These are phyloP conservation scores for Sialis lutaria DNA, from an alignment of 2,888 invertebrate genomes.

Conservation along the genomic window DNA sequence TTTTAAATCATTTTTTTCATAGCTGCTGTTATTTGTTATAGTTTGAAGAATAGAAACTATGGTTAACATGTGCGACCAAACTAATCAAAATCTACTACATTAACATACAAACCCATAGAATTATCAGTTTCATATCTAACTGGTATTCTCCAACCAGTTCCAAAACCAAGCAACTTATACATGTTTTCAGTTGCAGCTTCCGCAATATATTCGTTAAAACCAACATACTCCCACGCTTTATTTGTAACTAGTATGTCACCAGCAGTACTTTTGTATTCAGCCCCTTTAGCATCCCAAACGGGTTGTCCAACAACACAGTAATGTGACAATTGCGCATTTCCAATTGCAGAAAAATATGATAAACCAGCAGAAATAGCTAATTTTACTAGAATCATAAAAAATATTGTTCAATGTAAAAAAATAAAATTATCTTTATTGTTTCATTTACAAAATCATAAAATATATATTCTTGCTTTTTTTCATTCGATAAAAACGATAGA, in stretches of 20 bases:
- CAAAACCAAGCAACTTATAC: conserved; percentile 25
- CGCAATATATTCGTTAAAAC: conserved; percentile 37
- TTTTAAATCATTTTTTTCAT: no score
- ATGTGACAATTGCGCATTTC: conserved; percentile 29
- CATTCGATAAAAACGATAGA: no score
- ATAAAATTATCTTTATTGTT: no score
- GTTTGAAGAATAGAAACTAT: no score
- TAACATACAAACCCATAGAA: no score
- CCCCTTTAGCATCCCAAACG: conserved; percentile 38
- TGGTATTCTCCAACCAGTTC: conserved; percentile 17
- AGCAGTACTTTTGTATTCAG: conserved; percentile 30
- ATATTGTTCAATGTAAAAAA: no score
- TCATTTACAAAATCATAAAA: no score
- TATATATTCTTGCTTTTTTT: no score
- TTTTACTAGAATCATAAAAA: conserved; percentile 32
- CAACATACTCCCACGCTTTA: conserved; percentile 40
- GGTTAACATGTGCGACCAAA: no score
- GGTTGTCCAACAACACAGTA: conserved; percentile 44
- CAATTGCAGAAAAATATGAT: conserved; percentile 38
- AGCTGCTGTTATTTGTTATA: no score
- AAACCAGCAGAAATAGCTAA: conserved; percentile 42
- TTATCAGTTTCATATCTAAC: neutral
- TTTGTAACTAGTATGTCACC: conserved; percentile 43
- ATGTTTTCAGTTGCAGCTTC: conserved; percentile 34
- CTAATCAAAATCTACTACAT: no score